phyloP scores from a whole-genome alignment of 2,888 invertebrate species.

The Diarsia dahlii region DNA sequence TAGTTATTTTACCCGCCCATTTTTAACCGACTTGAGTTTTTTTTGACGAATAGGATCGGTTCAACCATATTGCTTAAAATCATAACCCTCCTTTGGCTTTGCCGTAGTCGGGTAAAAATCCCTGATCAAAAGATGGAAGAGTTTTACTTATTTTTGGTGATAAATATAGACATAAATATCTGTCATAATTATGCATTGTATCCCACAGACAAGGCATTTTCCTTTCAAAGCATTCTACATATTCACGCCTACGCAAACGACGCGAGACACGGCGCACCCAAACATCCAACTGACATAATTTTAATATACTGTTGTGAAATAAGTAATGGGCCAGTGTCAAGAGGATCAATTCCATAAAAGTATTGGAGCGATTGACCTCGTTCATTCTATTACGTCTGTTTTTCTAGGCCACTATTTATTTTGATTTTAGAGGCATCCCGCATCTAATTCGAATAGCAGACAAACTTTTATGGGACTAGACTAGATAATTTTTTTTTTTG shows the following conservation, averaged over 20 bases:
- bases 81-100: too few species aligned
- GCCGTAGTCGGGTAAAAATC: too few species aligned
- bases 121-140: neutral
- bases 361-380: slow-evolving; percentile 18
- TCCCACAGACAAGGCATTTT: neutral
- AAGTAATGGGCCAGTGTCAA: slow-evolving; percentile 11
- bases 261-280: neutral
- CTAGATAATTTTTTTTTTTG: neutral
- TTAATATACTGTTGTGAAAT: slow-evolving; percentile 21
- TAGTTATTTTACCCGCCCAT: neutral
- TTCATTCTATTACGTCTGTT: slow-evolving; percentile 4
- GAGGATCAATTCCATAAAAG: slow-evolving; percentile 22
- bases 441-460: neutral
- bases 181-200: neutral
- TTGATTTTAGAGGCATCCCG: neutral
- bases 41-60: neutral
- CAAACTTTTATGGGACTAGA: neutral
- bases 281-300: neutral
- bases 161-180: too few species aligned
- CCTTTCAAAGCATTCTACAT: neutral
- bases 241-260: neutral
- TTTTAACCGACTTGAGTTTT: neutral
- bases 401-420: neutral
- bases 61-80: too few species aligned
- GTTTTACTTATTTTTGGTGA: neutral